Percentiles rank a stretch among this genome's conserved stretches.
These are phyloP conservation scores for Hyperoplus lanceolatus DNA, from an alignment of 2,797 vertebrate species.

Conservation along the genomic window DNA sequence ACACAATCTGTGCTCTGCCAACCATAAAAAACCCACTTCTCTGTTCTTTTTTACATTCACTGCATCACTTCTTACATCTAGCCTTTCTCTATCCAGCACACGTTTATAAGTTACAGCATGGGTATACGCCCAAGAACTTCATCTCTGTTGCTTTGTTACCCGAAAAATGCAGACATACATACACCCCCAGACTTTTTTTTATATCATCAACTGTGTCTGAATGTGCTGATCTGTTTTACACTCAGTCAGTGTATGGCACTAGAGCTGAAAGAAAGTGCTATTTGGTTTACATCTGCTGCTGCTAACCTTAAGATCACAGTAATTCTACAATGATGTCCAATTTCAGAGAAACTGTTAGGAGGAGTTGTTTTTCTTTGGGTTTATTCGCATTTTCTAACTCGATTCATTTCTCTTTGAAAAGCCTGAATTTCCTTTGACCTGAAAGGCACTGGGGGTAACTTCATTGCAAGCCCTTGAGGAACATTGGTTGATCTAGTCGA, in stretches of 20 bases:
- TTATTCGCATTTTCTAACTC: background rate
- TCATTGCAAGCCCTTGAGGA: conserved; percentile 21
- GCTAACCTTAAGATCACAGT: conserved; percentile 13
- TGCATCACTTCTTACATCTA: background rate
- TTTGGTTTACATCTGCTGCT: conserved; percentile 21
- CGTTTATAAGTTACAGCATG: background rate
- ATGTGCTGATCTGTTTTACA: conserved; percentile 49
- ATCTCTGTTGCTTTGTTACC: conserved; percentile 17
- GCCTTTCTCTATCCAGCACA: background rate
- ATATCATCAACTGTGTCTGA: conserved; percentile 53
- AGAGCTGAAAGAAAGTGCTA: conserved; percentile 15
- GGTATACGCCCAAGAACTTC: background rate
- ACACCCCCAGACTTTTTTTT: conserved; percentile 21
- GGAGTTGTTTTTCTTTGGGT: background rate
- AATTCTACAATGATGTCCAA: conserved; percentile 4
- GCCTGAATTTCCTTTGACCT: conserved; percentile 1
- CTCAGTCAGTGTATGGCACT: conserved; percentile 47
- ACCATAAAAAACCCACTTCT: conserved; percentile 15
- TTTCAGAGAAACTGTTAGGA: background rate
- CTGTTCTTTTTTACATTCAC: background rate
- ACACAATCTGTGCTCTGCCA: conserved; percentile 42
- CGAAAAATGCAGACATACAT: conserved; percentile 20
- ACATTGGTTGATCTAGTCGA: conserved; percentile 27
- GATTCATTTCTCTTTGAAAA: conserved; percentile 7
- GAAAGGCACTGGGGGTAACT: background rate